Evolutionary conservation across 2,113 vertebrate genomes (phyloP).

Genomic region (Planiliza haematocheilus): DNA sequence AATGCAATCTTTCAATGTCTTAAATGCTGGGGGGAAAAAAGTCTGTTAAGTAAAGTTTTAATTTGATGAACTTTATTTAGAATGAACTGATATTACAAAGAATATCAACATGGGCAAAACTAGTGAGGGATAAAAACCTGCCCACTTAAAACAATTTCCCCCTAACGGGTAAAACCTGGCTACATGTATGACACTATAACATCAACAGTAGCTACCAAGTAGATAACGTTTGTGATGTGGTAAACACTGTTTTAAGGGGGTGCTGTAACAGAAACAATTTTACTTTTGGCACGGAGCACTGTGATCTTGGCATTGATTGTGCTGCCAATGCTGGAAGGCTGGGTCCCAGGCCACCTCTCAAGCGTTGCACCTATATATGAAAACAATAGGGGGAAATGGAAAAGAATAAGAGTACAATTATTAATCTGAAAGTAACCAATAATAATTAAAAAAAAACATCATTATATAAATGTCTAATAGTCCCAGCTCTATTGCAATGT

Average conservation of each 20-base stretch:
- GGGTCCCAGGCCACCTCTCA: slow-evolving; percentile 20
- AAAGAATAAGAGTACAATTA: not conserved
- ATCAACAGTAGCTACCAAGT: no score
- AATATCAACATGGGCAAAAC: not conserved
- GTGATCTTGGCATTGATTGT: slow-evolving; percentile 30
- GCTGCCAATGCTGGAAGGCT: slow-evolving; percentile 14
- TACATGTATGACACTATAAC: not conserved
- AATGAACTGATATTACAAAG: not conserved
- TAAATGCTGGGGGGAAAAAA: not conserved
- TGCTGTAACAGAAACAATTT: slow-evolving; percentile 7
- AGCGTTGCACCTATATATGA: slow-evolving; percentile 27
- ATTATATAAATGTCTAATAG: no score
- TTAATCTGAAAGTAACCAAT: not conserved
- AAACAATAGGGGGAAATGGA: not conserved
- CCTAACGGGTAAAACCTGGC: not conserved
- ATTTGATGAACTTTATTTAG: slow-evolving; percentile 10
- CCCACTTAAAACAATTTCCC: not conserved
- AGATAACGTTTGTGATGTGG: no score
- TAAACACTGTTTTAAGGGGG: no score
- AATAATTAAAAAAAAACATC: no score
- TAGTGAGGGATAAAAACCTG: not conserved
- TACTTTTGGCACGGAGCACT: slow-evolving; percentile 14
- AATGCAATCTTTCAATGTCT: not conserved
- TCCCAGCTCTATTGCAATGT: no score
- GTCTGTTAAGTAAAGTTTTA: not conserved